Base-by-base conservation (phyloP, 2,797 vertebrate species). In the Malacoraja senta region DNA sequence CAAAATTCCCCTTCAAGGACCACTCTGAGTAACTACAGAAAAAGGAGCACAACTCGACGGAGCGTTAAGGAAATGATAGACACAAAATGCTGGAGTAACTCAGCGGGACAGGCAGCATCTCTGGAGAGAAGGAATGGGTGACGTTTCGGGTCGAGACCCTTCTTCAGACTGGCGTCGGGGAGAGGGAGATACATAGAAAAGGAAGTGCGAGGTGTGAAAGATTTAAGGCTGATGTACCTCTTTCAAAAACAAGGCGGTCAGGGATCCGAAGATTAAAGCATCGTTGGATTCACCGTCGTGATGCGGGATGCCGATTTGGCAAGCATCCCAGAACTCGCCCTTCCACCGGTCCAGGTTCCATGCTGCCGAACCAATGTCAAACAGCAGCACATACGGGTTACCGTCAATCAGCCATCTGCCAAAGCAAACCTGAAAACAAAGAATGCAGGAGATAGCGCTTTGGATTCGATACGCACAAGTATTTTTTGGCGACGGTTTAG, bases 381-480 rank as follows among this genome's bases (percentile, higher is more conserved):
- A 98, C 68, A 99, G 96, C 93, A 99, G 95, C 83, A 99, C 98
- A 0, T 97, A 99, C 0, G 99, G 98, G 93, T 97, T 99, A 12
- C 98, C 98, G 94, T 99, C 98, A 44, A 99, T 98, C 93, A 99
- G 95, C 99, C 99, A 99, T 90, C 98, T 97, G 93, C 99, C 98
- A 94, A 98, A 99, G 94, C 97, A 96, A 38, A 98, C 98, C 99
- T 99, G 94, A 0, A 93, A 71, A 71, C 94, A 94, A 53, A 53
- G 44, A 53, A 53, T 53, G 44, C 44, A 53, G 4, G 44, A 53
- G 44, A 53, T 53, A 53, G 44, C 44, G 3, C 44, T 53, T 53
- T 4, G 3, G 44, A 53, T 53, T 6, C 44, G 44, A 6, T 53
- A 53, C 44, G 4, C 6, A 53, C 44, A 53, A 53, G 44, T 53